Conservation (phyloP, 1,140 invertebrate species). For the Pogonognathellus flavescens region DNA sequence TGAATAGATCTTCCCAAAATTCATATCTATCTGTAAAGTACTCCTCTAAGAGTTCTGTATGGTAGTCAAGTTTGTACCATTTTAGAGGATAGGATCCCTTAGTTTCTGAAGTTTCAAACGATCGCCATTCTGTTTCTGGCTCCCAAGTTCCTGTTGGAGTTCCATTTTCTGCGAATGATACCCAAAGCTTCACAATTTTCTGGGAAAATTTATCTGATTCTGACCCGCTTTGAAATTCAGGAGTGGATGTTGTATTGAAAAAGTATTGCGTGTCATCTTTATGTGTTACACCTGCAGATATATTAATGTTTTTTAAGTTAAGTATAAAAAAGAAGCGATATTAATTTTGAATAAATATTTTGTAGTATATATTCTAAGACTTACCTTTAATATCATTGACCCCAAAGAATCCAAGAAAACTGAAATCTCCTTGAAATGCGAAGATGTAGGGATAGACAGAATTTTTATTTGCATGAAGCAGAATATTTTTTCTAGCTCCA, state of each 20-base stretch:
- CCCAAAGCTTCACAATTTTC: conserved; percentile 57
- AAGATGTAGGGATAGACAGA: conserved; percentile 60
- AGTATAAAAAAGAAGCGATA: no score
- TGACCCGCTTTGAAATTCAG: neutral
- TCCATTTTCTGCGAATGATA: conserved; percentile 53
- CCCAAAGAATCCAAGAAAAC: conserved; percentile 41
- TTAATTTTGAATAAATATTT: no score
- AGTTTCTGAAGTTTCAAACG: conserved; percentile 32
- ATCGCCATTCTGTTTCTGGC: conserved; percentile 50
- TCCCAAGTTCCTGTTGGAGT: neutral
- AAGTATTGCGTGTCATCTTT: conserved; percentile 59
- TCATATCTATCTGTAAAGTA: conserved; percentile 50
- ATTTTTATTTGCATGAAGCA: conserved; percentile 46
- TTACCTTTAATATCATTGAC: conserved; percentile 56
- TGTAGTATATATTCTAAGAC: no score
- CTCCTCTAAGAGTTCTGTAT: conserved; percentile 33
- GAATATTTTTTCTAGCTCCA: conserved; percentile 36
- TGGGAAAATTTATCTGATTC: conserved; percentile 52
- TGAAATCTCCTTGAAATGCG: conserved; percentile 42
- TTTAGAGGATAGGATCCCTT: conserved; percentile 47
- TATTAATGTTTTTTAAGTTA: no score
- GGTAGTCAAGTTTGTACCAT: conserved; percentile 53
- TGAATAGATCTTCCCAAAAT: conserved; percentile 56
- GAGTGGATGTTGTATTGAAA: conserved; percentile 52
- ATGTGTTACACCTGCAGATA: conserved; percentile 51